These are phyloP conservation scores for Halcyon smyrnensis DNA, from an alignment of 2,797 vertebrate genomes.

Conservation along the genomic window DNA sequence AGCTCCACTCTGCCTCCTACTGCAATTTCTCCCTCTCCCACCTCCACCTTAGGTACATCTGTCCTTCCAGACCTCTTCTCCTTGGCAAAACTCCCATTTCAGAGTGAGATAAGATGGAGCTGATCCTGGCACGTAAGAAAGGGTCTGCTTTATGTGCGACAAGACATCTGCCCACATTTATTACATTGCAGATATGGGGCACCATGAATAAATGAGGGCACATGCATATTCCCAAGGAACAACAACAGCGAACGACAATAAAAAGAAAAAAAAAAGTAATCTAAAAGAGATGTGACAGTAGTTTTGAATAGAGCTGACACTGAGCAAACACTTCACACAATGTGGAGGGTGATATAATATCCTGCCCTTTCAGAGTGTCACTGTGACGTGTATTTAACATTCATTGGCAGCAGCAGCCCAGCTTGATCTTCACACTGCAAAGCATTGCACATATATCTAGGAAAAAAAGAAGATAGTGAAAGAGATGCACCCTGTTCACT, in stretches of 20 bases:
- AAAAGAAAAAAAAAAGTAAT: background rate
- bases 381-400: conserved; percentile 35
- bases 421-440: conserved; percentile 13
- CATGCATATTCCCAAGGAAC: background rate
- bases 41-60: background rate
- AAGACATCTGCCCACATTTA: conserved; percentile 7
- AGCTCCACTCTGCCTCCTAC: background rate
- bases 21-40: background rate
- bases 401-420: conserved; percentile 27
- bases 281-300: conserved; percentile 37
- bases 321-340: conserved; percentile 41
- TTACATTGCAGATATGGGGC: background rate
- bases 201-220: background rate
- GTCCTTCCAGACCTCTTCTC: background rate
- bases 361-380: conserved; percentile 60
- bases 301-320: conserved; percentile 55
- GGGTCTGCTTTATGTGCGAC: background rate
- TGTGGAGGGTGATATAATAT: conserved; percentile 58
- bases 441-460: conserved; percentile 17
- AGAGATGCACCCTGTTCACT: conserved; percentile 2
- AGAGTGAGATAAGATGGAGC: background rate
- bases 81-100: background rate
- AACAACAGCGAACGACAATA: background rate
- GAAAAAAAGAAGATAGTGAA: conserved; percentile 40
- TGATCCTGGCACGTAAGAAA: background rate